Percentiles rank a stretch among this genome's conserved stretches.
Evolutionary conservation across 2,888 invertebrate genomes (phyloP).

Genomic region (Unio delphinus): DNA sequence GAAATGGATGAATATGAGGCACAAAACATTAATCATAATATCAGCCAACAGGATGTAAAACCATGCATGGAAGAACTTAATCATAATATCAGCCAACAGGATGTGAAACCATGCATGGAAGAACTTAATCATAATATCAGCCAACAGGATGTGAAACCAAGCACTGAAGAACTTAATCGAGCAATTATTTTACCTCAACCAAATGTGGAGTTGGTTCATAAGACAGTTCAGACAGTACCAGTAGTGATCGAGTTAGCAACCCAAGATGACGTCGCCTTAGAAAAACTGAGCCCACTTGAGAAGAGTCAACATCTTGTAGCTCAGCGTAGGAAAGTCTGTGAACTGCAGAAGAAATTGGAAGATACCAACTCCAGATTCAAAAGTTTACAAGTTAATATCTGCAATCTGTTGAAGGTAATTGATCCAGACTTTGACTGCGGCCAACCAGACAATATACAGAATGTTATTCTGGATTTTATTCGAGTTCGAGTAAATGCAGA

Average conservation of each 20-base stretch:
- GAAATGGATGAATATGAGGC: too few species aligned
- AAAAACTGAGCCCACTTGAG: constrained; percentile 24
- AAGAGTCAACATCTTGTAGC: constrained; percentile 17
- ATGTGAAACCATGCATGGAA: too few species aligned
- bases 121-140: too few species aligned
- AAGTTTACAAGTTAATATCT: constrained; percentile 46
- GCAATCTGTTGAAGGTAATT: constrained; percentile 47
- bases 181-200: too few species aligned
- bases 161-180: too few species aligned
- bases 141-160: too few species aligned
- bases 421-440: constrained; percentile 56
- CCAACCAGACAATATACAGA: constrained; percentile 48
- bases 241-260: constrained; percentile 23
- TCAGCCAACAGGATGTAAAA: too few species aligned
- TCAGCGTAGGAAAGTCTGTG: constrained; percentile 19
- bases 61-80: too few species aligned
- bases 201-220: neutral
- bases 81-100: too few species aligned
- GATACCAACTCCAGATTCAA: constrained; percentile 21
- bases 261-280: constrained; percentile 19
- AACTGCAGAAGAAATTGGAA: constrained; percentile 14
- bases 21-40: too few species aligned
- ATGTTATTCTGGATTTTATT: constrained; percentile 51
- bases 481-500: constrained; percentile 35
- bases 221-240: constrained; percentile 23